phyloP scores from a whole-genome alignment of 2,888 invertebrate species.

The Caenorhabditis macrosperma region DNA sequence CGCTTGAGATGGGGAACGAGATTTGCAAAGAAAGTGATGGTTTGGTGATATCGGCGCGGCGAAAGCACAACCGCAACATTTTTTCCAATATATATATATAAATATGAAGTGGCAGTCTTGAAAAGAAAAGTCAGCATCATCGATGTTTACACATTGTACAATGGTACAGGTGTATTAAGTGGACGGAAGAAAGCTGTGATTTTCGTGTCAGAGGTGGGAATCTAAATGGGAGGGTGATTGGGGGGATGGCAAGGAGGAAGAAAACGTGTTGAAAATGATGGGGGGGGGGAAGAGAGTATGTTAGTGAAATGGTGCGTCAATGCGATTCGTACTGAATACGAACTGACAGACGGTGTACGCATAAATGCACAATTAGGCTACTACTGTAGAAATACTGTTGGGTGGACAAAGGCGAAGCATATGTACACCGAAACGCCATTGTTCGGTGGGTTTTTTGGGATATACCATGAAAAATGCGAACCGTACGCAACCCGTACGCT shows the following conservation, averaged over 20 bases:
- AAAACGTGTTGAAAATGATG: conserved; percentile 12
- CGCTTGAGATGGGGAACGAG: conserved; percentile 33
- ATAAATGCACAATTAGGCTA: conserved; percentile 56
- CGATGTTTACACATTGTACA: not conserved
- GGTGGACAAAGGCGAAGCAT: not conserved
- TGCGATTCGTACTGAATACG: conserved; percentile 41
- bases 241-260: not conserved
- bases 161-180: not conserved
- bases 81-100: conserved; percentile 2
- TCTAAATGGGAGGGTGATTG: no score
- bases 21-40: conserved; percentile 42
- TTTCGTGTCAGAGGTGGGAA: not conserved
- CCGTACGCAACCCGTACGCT: no score
- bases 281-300: not conserved
- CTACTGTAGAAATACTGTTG: conserved; percentile 31
- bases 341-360: conserved; percentile 42
- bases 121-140: conserved; percentile 5
- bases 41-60: conserved; percentile 23
- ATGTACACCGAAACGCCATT: not conserved
- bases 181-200: not conserved
- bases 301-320: conserved; percentile 49
- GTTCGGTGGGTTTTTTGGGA: not conserved
- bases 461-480: not conserved
- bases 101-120: not conserved
- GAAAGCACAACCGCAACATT: not conserved